phyloP scores from a whole-genome alignment of 2,888 invertebrate genomes.

The Troides helena region DNA sequence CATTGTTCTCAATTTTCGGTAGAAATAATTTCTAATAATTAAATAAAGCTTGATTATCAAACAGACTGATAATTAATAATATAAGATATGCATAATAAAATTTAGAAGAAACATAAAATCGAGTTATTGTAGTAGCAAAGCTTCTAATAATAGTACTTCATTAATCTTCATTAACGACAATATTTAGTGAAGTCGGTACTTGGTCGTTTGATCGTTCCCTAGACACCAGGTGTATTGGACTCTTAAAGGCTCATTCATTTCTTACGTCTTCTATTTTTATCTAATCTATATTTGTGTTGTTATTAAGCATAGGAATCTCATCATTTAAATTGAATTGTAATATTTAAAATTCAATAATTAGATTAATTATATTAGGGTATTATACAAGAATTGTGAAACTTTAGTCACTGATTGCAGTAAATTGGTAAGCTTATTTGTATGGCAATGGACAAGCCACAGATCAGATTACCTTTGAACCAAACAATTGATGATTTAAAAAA shows the following conservation, averaged over 20 bases:
- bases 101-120: neutral
- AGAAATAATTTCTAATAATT: too few relatives aligned
- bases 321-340: neutral
- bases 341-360: too few relatives aligned
- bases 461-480: too few relatives aligned
- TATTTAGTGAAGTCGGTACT: conserved; percentile 10
- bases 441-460: too few relatives aligned
- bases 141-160: conserved; percentile 12
- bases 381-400: too few relatives aligned
- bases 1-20: too few relatives aligned
- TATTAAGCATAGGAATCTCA: neutral
- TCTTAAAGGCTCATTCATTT: conserved; percentile 19
- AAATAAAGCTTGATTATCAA: too few relatives aligned
- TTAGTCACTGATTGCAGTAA: too few relatives aligned
- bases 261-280: conserved; percentile 11
- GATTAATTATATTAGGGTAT: too few relatives aligned
- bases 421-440: too few relatives aligned
- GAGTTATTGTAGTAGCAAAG: neutral
- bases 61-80: neutral
- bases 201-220: conserved; percentile 11
- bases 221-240: conserved; percentile 19
- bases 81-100: neutral
- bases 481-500: too few relatives aligned
- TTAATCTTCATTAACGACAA: conserved; percentile 10
- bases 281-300: neutral